Evolutionary conservation across 2,113 vertebrate species (phyloP), one percentile per base, ranked within the genome.

Genomic region (Cichladusa arquata): DNA sequence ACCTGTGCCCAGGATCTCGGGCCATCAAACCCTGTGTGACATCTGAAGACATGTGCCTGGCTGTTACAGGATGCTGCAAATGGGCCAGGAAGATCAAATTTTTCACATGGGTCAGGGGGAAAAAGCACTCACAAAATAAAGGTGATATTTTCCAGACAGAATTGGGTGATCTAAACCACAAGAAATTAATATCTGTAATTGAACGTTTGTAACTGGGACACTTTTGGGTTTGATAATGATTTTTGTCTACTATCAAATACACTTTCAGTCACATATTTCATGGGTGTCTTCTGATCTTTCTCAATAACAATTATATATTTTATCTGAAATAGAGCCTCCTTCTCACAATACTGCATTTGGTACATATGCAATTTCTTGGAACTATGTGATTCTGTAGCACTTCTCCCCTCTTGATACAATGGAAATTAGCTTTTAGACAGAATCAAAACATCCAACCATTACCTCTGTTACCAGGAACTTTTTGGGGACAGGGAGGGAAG

Each of bases 31-130:
- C 38, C 54, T 12, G 5, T 20, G 54, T 11, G 15, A 20, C 53
- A 64, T 13, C 47, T 58, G 47, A n/a, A 93, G 19, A 34, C n/a
- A 34, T 9, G n/a, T 0, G 0, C 11, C 33, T 56, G 36, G n/a
- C 79, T 81, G 11, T 45, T 31, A 34, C 31, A 57, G 16, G 47
- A 34, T 88, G 67, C 61, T 86, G 69, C 61, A 79, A 81, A 81
- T 16, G 23, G 51, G 31, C 38, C 42, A 56, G 16, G 62, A 86
- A 91, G 36, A 93, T 33, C 19, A 60, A 72, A 65, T 15, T 14
- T 17, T 60, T 78, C 51, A 42, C 10, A 9, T 5, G 38, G 29
- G 15, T 22, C 34, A 45, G 61, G 24, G 25, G 11, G 14, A 15
- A 79, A 81, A 82, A 70, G 3, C 24, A 62, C 14, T 64, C 29